These are phyloP conservation scores for Drosophila sechellia DNA, from an alignment of 1,140 invertebrate genomes.

Conservation along the genomic window DNA sequence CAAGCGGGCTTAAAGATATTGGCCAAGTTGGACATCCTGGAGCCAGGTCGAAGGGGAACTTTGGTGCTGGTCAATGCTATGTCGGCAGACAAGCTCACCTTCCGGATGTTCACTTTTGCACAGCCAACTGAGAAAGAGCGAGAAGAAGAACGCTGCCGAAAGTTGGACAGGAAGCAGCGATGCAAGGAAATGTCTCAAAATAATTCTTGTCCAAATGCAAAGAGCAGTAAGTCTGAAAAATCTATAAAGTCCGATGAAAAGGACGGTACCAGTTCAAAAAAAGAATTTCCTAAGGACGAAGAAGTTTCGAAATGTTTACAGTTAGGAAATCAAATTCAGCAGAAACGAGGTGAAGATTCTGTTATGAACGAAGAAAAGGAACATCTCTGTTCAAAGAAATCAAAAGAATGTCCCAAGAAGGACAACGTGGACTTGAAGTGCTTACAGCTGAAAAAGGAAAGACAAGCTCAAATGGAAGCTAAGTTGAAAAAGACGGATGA, in stretches of 20 bases:
- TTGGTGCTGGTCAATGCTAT: constrained; percentile 57
- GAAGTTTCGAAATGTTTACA: too few species aligned
- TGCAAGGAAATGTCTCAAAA: constrained; percentile 14
- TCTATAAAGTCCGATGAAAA: background rate
- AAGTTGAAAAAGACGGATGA: background rate
- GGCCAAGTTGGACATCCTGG: constrained; percentile 31
- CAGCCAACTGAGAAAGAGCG: constrained; percentile 16
- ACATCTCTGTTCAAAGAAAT: background rate
- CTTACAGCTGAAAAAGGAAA: background rate
- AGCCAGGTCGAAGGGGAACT: constrained; percentile 4
- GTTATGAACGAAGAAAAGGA: background rate
- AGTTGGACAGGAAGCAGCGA: background rate
- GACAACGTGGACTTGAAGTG: background rate
- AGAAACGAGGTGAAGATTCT: too few species aligned
- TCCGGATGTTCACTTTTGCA: constrained; percentile 24
- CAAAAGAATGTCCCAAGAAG: background rate
- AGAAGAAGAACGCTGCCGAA: constrained; percentile 7
- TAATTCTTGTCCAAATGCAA: background rate
- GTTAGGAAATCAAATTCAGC: background rate
- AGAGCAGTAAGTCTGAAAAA: background rate
- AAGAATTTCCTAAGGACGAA: background rate
- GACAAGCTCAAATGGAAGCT: background rate
- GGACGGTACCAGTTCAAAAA: background rate
- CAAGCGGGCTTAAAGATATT: constrained; percentile 29
- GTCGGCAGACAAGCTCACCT: constrained; percentile 43